Conservation (phyloP, 2,113 vertebrate genomes). For the Phalacrocorax pelagicus region DNA sequence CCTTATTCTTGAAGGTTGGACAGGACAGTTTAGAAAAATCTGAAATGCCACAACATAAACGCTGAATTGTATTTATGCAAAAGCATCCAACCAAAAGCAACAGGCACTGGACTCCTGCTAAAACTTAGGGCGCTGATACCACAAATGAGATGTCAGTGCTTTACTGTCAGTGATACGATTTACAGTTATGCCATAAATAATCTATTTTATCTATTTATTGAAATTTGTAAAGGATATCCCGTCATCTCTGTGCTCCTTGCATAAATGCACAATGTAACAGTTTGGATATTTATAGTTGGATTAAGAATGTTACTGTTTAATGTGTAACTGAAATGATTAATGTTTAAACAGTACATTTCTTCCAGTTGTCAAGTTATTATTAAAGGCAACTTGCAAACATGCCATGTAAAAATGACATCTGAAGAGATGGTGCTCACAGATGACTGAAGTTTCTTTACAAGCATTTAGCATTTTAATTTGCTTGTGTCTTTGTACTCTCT, state of each 20-base stretch:
- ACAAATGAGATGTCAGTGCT: neutral
- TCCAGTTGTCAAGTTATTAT: neutral
- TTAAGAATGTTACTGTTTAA: conserved; percentile 35
- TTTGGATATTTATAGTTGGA: neutral
- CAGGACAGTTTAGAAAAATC: neutral
- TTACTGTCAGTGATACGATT: neutral
- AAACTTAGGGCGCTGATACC: neutral
- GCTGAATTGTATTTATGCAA: neutral
- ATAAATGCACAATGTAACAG: neutral
- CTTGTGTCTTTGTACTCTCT: neutral
- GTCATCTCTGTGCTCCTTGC: neutral
- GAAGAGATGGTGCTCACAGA: neutral
- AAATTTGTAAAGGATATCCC: neutral
- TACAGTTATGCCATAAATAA: neutral
- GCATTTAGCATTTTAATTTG: neutral
- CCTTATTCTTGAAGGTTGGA: neutral
- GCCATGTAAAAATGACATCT: neutral
- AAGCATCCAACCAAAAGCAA: neutral
- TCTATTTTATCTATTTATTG: neutral
- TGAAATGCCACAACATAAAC: neutral
- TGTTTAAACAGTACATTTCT: conserved; percentile 53
- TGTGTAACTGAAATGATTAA: conserved; percentile 48
- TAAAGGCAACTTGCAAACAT: conserved; percentile 3
- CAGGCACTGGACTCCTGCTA: neutral
- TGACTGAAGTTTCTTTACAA: neutral